Base-by-base conservation (phyloP, 1,140 invertebrate genomes). In the Cydia amplana region DNA sequence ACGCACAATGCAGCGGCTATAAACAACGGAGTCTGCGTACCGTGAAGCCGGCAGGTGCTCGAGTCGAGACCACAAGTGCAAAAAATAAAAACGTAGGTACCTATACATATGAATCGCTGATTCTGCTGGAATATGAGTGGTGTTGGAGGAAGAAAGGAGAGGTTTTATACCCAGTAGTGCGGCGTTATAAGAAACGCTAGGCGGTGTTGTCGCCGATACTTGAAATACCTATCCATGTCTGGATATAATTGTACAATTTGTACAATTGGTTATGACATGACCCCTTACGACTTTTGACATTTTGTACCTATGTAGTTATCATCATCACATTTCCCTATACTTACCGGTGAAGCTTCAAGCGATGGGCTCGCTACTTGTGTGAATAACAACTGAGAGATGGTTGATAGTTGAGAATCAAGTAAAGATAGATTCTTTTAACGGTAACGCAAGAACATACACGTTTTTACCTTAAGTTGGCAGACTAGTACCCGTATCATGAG, bases 1-100 rank as follows among this genome's bases (percentile, higher is more conserved):
- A 70, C 65, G 65, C 32, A 78, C 77, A 78, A 78, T 78, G 46
- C 73, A 72, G 74, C 73, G 9, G 9, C 55, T 23, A 60, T 60
- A 75, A 78, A 74, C 74, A 78, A 78, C 77, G 12, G 74, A 72
- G 40, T 5, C 74, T 70, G 36, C 70, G 77, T 74, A 78, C 43
- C 77, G 77, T 78, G 75, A 76, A n/a, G 55, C 16, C 18, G 51
- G 51, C 51, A 23, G 55, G 55, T 60, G 55, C 55, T 60, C 55
- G 55, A n/a, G 18, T 60, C 55, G 55, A n/a, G 18, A 23, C 18
- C 55, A 60, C 55, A 60, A 60, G 55, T 60, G 55, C 4, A 18
- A 7, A 18, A 55, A 55, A 18, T 46, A 46, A 46, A 16, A 46
- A 46, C 43, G 2, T 46, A 46, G 2, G 43, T 46, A 40, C 7